Evolutionary conservation across 2,888 invertebrate genomes (phyloP), one percentile per base, ranked within the genome.

Genomic region (Nemotelus nigrinus): DNA sequence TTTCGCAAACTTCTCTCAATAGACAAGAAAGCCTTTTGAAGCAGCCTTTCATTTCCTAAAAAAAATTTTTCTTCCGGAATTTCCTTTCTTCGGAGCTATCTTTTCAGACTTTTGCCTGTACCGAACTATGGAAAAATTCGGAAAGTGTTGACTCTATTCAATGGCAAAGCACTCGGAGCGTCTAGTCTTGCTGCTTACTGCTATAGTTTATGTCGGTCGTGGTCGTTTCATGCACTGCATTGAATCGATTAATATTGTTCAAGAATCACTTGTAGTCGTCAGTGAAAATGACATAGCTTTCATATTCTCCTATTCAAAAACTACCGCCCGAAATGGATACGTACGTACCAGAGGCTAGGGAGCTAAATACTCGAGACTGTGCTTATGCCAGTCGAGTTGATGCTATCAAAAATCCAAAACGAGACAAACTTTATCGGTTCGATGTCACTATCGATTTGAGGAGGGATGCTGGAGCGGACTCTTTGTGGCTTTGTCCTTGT

Each of bases 261-360:
- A 55, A 48, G 63, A 74, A 74, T 63, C 63, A 74, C 74, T 74
- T 74, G 63, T 48, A 74, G 41, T 70, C 41, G 60, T 74, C 63
- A 74, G 63, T 74, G 74, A 63, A 74, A 74, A 39, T 74, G 74
- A 74, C 74, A 74, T 47, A 41, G 60, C 74, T 74, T 60, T 74
- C 63, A 60, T 50, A 48, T 74, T 74, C 60, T 4, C 48, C 48
- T 39, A 58, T 63, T 7, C 41, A 63, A 41, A 43, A 43, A 41
- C 43, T 8, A 43, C 63, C 7, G 25, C 58, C n/a, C 25, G 57
- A 3, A 25, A 8, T 63, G 43, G 63, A 39, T 63, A 63, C 57
- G 39, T 63, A 8, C 0, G 41, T 43, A 43, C 39, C 43, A 63
- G 43, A 43, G 63, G 25, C 2, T 58, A 7, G 1, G 4, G 4